phyloP scores from a whole-genome alignment of 2,888 invertebrate species.

The Creontiades dilutus region DNA sequence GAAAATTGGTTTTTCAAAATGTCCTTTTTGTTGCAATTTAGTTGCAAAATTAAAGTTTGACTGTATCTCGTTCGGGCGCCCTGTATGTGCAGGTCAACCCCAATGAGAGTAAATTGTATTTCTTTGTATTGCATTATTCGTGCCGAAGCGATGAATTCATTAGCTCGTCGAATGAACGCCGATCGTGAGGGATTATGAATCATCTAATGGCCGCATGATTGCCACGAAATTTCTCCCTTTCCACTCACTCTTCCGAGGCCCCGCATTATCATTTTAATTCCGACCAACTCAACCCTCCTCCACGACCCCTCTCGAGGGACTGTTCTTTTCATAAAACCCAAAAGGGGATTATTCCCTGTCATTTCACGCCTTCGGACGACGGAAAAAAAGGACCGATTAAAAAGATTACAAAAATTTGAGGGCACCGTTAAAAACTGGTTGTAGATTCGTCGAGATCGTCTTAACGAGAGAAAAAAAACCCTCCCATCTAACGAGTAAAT shows the following conservation, averaged over 20 bases:
- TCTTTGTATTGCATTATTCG: background rate
- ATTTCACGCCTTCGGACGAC: slow-evolving; percentile 65
- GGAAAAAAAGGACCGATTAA: slow-evolving; percentile 23
- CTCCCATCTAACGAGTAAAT: slow-evolving; percentile 18
- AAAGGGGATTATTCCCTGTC: slow-evolving; percentile 63
- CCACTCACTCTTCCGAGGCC: background rate
- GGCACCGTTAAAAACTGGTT: slow-evolving; percentile 18
- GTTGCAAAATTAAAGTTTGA: too few species aligned
- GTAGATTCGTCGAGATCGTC: slow-evolving; percentile 18
- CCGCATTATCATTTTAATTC: slow-evolving; percentile 55
- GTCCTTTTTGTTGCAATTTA: too few species aligned
- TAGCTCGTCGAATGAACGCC: too few species aligned
- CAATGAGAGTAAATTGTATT: too few species aligned
- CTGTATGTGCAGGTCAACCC: too few species aligned
- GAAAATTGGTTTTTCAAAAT: too few species aligned
- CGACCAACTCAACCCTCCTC: background rate
- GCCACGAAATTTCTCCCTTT: slow-evolving; percentile 28
- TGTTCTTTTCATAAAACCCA: slow-evolving; percentile 57
- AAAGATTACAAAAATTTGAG: background rate
- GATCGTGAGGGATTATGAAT: slow-evolving; percentile 27
- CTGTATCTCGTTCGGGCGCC: too few species aligned
- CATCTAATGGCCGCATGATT: slow-evolving; percentile 52
- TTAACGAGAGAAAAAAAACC: slow-evolving; percentile 54
- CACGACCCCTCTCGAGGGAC: slow-evolving; percentile 34
- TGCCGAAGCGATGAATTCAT: too few species aligned